A percentile compares a stretch with the other conserved stretches of the same genome.
phyloP scores from a whole-genome alignment of 2,113 vertebrate species.

The Datnioides undecimradiatus region DNA sequence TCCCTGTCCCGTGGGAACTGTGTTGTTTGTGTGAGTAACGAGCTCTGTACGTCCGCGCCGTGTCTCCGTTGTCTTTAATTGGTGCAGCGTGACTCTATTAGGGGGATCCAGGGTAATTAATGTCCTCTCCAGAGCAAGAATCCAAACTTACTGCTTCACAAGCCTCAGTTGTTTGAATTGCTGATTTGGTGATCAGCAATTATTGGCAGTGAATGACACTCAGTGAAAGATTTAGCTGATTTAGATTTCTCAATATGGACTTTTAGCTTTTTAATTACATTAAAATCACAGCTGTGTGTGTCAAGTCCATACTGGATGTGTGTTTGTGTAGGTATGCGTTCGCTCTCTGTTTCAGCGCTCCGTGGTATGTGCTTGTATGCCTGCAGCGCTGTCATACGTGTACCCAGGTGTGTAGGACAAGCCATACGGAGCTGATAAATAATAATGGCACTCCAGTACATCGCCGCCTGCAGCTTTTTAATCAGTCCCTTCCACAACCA shows the following conservation, averaged over 20 bases:
- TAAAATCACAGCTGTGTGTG: neutral
- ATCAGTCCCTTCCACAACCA: constrained; percentile 32
- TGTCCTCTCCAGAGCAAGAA: constrained; percentile 31
- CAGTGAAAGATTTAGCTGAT: constrained; percentile 8
- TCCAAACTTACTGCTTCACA: constrained; percentile 14
- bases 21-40: constrained; percentile 76
- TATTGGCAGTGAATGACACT: neutral
- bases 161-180: neutral
- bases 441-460: constrained; percentile 39
- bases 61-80: constrained; percentile 76
- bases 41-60: constrained; percentile 54
- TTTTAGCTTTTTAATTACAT: neutral
- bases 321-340: neutral
- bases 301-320: neutral
- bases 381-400: constrained; percentile 15
- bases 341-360: neutral
- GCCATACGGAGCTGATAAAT: constrained; percentile 58
- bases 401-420: constrained; percentile 44
- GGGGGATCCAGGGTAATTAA: constrained; percentile 71
- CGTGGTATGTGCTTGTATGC: neutral
- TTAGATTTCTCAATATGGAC: neutral
- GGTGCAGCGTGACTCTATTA: constrained; percentile 73
- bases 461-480: constrained; percentile 50
- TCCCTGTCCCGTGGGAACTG: constrained; percentile 58
- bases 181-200: constrained; percentile 28